Evolutionary conservation across 2,888 invertebrate genomes (phyloP), one percentile per base, ranked within the genome.

Genomic region (Abrostola tripartita): DNA sequence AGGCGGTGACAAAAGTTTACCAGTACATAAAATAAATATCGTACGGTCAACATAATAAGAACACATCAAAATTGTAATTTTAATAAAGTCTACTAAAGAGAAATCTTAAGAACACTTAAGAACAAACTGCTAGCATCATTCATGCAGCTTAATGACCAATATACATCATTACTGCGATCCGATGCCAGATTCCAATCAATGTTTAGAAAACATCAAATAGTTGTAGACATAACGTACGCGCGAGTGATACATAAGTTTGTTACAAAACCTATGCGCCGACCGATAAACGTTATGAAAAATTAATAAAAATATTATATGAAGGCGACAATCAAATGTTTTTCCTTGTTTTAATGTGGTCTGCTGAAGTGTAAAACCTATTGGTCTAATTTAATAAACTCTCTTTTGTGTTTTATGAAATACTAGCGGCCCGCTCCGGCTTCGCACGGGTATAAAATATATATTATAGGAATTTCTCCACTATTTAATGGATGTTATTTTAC

Each of bases 141-240:
- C 8, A 40, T 36, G 44, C 44, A 9, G 50, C 14, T 35, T 59
- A 41, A 53, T 60, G n/a, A 51, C 10, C 47, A 51, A 60, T 63
- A 42, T 63, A 42, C 59, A 63, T 58, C 53, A 60, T 40, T 61
- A 40, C 57, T 61, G 53, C 55, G 54, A 53, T 56, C 53, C 44
- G 44, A 61, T 59, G 38, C 51, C 35, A 57, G 41, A 74, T 76
- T 71, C 68, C 68, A 52, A 54, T 4, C 51, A 41, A 63, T 77
- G 68, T 76, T 76, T 76, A 64, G 61, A 74, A 76, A 76, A 76
- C 68, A 78, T 77, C 7, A 63, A 69, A 73, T 73, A 69, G 64
- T 74, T 76, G 52, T 64, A 67, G 44, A 61, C 44, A 42, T 62
- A 42, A 51, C 42, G 14, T 6, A 12, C 37, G 36, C 12, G n/a